Percentiles rank a stretch among this genome's conserved stretches.
Evolutionary conservation across 53 echinoderm and acorn worm genomes (phyloP).

Genomic region (Paracentrotus lividus): DNA sequence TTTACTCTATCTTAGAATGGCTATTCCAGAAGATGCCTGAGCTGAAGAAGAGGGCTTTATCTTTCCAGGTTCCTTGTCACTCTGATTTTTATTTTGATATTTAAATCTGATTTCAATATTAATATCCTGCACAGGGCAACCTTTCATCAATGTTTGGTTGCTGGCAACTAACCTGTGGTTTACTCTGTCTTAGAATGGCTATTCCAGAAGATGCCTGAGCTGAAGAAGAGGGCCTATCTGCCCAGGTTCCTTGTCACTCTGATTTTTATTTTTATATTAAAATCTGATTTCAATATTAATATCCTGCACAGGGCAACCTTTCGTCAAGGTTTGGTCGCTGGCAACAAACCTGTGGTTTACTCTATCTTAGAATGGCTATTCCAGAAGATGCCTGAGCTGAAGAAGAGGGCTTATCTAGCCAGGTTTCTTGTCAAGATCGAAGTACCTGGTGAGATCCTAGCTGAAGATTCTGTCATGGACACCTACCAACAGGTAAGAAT

Average conservation of each 20-base stretch:
- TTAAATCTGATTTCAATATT: no score
- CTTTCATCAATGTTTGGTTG: constrained; percentile 87
- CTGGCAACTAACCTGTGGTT: constrained; percentile 90
- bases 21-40: constrained; percentile 95
- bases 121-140: constrained; percentile 81
- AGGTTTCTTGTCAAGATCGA: constrained; percentile 94
- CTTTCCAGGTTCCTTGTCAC: no score
- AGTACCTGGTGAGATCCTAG: constrained; percentile 83
- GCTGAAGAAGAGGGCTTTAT: constrained; percentile 97
- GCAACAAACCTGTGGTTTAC: constrained; percentile 92
- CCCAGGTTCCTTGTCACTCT: no score
- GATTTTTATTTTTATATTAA: no score
- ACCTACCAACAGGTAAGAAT: constrained; percentile 53
- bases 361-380: constrained; percentile 96
- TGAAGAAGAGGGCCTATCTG: constrained; percentile 98
- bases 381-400: constrained; percentile 94
- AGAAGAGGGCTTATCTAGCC: constrained; percentile 95
- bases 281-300: neutral
- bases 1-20: constrained; percentile 94
- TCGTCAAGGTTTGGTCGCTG: constrained; percentile 90
- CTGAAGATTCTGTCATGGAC: constrained; percentile 75
- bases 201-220: constrained; percentile 91
- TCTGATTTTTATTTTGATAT: no score
- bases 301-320: constrained; percentile 80
- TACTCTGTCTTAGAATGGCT: constrained; percentile 95